Evolutionary conservation across 2,888 invertebrate genomes (phyloP).

Genomic region (Melanargia galathea): DNA sequence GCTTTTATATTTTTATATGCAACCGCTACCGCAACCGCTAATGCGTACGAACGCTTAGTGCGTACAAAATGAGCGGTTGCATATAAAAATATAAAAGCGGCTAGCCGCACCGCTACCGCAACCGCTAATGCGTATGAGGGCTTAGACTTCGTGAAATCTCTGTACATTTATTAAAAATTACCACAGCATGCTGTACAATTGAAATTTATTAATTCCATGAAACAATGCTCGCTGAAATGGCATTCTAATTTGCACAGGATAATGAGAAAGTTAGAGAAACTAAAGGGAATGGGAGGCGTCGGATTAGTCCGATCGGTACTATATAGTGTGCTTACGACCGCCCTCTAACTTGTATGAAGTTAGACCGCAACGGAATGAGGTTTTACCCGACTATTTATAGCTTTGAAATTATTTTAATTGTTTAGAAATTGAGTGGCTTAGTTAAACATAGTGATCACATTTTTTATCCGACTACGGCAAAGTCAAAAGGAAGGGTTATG

Average conservation of each 20-base stretch:
- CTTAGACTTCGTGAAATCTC: no score
- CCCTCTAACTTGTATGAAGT: slow-evolving; percentile 9
- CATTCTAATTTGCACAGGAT: background rate
- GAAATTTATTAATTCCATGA: background rate
- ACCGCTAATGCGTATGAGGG: no score
- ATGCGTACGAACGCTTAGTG: no score
- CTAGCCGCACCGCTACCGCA: no score
- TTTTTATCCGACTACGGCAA: no score
- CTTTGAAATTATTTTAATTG: background rate
- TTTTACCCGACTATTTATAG: slow-evolving; percentile 3
- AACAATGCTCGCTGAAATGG: background rate
- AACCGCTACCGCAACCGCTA: no score
- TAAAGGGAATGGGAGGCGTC: slow-evolving; percentile 15
- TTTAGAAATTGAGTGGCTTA: background rate
- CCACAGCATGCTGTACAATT: background rate
- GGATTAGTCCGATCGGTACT: slow-evolving; percentile 26
- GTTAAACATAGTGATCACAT: background rate
- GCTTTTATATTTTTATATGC: no score
- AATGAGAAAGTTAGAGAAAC: slow-evolving; percentile 14
- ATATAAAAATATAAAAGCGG: no score
- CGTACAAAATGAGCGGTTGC: no score
- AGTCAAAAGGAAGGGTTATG: no score
- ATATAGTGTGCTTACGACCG: slow-evolving; percentile 23
- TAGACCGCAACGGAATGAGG: background rate
- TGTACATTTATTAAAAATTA: background rate